Evolutionary conservation across 2,797 vertebrate genomes (phyloP), one percentile per base, ranked within the genome.

Genomic region (Gouania willdenowi): DNA sequence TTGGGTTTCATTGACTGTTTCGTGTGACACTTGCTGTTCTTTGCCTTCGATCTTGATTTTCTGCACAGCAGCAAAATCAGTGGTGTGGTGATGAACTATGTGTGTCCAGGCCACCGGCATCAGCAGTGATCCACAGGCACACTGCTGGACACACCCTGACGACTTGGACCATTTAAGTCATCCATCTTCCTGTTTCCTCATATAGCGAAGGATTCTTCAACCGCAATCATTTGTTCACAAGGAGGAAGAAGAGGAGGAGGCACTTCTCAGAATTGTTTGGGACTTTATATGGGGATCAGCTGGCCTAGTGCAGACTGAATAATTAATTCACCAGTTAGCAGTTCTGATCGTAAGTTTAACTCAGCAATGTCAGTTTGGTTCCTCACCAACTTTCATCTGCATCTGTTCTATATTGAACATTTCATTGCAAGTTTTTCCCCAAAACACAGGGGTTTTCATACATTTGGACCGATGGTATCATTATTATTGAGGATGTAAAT

Each of bases 141-240:
- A 76, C 49, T 47, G 57, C 66, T 53, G 77, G 72, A 75, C 72
- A 63, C 58, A 62, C 41, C 64, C 79, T 55, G 77, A 70, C 74
- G 58, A 42, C 71, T 73, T 41, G 58, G 42, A 67, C 55, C 20
- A 5, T 52, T 52, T 14, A 23, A 16, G 17, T 44, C 58, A 79
- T 84, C 73, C 73, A 71, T 82, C 73, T 77, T 49, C 7, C 5
- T 35, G 19, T 15, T 23, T 26, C 33, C 30, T 55, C 48, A 30
- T 17, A 26, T 23, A 10, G 54, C 17, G 2, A 52, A 54, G 20
- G 34, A 41, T 36, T 52, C 42, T 35, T 37, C 39, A 24, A 7
- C 55, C 5, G 64, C 63, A 36, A 18, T 61, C 50, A 58, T 75
- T 62, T 42, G 42, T 75, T 52, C 21, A 4, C n/a, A n/a, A n/a